Evolutionary conservation across 1,140 invertebrate genomes (phyloP).

Genomic region (Dryas iulia): DNA sequence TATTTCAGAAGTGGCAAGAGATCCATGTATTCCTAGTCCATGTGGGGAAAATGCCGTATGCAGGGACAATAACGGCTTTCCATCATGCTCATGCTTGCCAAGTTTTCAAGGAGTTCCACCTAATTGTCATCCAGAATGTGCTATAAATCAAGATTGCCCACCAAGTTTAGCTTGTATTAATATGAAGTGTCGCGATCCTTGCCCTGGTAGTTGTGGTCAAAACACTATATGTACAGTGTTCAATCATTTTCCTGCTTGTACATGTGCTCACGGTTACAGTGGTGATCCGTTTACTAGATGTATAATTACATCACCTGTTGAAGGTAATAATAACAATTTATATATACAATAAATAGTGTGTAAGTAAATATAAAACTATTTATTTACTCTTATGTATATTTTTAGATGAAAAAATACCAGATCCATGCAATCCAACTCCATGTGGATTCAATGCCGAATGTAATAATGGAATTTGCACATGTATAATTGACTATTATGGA

Average conservation of each 20-base stretch:
- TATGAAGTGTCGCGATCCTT: conserved; percentile 85
- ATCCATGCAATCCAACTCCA: conserved; percentile 85
- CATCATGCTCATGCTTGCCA: conserved; percentile 82
- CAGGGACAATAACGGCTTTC: conserved; percentile 79
- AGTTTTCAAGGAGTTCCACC: conserved; percentile 84
- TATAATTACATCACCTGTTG: conserved; percentile 56
- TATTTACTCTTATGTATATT: too few species aligned
- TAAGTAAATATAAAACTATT: too few species aligned
- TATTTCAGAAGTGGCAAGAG: conserved; percentile 52
- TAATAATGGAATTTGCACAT: conserved; percentile 83
- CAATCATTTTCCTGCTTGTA: conserved; percentile 84
- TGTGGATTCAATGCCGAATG: conserved; percentile 87
- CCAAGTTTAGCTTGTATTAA: conserved; percentile 84
- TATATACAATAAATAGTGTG: background rate
- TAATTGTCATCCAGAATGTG: conserved; percentile 85
- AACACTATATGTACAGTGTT: conserved; percentile 83
- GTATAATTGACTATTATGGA: conserved; percentile 84
- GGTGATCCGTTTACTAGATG: conserved; percentile 85
- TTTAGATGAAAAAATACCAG: conserved; percentile 73
- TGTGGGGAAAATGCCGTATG: conserved; percentile 86
- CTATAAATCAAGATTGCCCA: conserved; percentile 84
- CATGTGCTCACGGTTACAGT: conserved; percentile 83
- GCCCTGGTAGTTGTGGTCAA: conserved; percentile 84
- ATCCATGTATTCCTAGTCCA: conserved; percentile 82
- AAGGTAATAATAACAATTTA: conserved; percentile 55